Conservation (phyloP, 2,888 invertebrate genomes). For the Mesoligia furuncula region DNA sequence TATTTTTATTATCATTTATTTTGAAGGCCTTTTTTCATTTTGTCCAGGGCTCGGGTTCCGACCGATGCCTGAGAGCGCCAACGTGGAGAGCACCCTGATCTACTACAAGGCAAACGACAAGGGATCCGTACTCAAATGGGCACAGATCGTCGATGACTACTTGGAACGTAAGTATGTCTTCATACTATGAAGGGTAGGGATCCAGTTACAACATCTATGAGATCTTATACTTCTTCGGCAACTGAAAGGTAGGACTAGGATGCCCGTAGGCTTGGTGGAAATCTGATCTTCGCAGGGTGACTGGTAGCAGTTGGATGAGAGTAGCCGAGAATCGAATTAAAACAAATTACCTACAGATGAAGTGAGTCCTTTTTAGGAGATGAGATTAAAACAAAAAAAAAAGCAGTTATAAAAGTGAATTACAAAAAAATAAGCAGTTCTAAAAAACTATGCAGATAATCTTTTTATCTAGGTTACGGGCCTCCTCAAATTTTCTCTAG, state of each 20-base stretch:
- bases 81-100: constrained; percentile 98
- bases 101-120: constrained; percentile 96
- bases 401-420: no score
- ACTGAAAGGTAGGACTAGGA: not conserved
- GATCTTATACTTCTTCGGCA: not conserved
- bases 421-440: no score
- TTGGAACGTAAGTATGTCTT: constrained; percentile 92
- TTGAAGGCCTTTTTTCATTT: not conserved
- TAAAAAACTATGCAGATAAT: no score
- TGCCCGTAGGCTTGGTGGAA: not conserved
- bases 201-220: not conserved
- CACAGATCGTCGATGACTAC: constrained; percentile 93
- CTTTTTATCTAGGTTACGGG: no score
- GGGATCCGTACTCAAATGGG: constrained; percentile 95
- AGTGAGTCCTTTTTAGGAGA: no score
- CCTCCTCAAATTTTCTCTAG: no score
- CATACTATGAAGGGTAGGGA: not conserved
- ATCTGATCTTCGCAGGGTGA: not conserved
- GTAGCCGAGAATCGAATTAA: no score
- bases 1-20: not conserved
- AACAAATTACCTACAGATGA: no score
- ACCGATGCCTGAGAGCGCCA: constrained; percentile 96
- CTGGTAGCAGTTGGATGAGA: no score
- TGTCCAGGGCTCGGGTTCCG: constrained; percentile 97
- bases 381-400: no score